Conservation (phyloP, 2,797 vertebrate genomes). For the Neomorphus geoffroyi region DNA sequence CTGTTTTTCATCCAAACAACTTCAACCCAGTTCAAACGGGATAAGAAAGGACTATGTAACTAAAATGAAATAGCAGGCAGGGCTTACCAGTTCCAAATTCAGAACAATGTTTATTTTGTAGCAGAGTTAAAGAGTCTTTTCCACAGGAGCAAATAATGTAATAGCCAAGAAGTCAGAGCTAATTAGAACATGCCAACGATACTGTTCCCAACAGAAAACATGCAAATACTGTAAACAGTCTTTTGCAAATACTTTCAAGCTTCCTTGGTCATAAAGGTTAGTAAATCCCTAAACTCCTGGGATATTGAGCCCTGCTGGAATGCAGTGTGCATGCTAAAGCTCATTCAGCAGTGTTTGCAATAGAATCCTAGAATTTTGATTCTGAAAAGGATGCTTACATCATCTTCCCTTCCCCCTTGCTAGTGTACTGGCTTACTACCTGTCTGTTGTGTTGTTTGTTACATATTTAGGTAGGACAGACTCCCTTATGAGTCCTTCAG, state of each 20-base stretch:
- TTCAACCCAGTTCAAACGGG: not conserved
- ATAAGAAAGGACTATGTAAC: not conserved
- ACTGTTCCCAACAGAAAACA: slow-evolving; percentile 68
- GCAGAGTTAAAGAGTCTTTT: not conserved
- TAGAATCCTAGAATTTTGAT: slow-evolving; percentile 20
- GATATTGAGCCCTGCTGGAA: slow-evolving; percentile 57
- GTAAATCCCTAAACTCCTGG: slow-evolving; percentile 67
- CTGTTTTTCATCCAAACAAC: not conserved
- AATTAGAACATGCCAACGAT: slow-evolving; percentile 34
- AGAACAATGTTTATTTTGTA: slow-evolving; percentile 24
- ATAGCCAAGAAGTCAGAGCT: slow-evolving; percentile 59
- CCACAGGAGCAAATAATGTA: slow-evolving; percentile 27
- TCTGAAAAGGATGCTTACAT: not conserved
- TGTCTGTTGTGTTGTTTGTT: not conserved
- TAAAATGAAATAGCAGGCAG: not conserved
- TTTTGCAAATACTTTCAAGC: slow-evolving; percentile 66
- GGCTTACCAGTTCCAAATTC: not conserved
- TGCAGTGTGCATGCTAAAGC: not conserved
- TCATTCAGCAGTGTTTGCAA: slow-evolving; percentile 52
- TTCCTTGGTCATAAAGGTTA: slow-evolving; percentile 61
- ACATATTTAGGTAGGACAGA: not conserved
- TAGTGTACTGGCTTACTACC: not conserved
- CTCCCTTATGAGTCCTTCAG: not conserved
- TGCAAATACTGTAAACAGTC: slow-evolving; percentile 66
- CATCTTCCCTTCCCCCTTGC: not conserved